phyloP scores from a whole-genome alignment of 2,797 vertebrate genomes.

The Typhlichthys eigenmanni region DNA sequence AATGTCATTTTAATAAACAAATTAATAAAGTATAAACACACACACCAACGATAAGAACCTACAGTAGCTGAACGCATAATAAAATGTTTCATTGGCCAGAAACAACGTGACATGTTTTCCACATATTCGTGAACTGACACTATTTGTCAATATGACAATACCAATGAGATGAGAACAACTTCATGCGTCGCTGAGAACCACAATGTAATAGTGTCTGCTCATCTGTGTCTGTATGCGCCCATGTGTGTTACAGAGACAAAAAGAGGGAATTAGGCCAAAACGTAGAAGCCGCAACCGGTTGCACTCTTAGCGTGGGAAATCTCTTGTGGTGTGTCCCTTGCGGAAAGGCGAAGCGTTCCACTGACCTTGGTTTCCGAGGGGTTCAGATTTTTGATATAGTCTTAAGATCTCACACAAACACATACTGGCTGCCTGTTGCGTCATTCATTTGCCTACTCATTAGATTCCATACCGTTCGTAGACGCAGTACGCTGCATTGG shows the following conservation, averaged over 20 bases:
- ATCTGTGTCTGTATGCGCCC: no score
- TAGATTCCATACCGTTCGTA: neutral
- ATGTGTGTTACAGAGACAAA: constrained; percentile 13
- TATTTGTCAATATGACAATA: no score
- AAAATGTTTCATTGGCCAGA: no score
- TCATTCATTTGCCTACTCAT: neutral
- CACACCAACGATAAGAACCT: no score
- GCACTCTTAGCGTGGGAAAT: constrained; percentile 76
- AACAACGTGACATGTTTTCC: no score
- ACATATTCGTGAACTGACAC: no score
- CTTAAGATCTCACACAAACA: constrained; percentile 14
- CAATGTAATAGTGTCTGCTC: no score
- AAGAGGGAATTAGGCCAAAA: neutral
- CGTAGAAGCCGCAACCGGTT: constrained; percentile 27
- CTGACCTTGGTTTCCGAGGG: constrained; percentile 58
- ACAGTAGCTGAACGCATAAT: no score
- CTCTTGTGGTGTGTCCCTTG: constrained; percentile 61
- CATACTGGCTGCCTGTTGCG: neutral
- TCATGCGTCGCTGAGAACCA: no score
- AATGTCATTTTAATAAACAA: no score
- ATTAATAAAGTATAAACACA: no score
- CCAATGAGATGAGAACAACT: no score
- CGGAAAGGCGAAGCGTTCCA: constrained; percentile 65
- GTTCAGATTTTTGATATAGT: constrained; percentile 63
- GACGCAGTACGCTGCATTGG: neutral